A percentile compares a stretch with the other conserved stretches of the same genome.
Evolutionary conservation across 2,888 invertebrate genomes (phyloP).

Genomic region (Drosophila lutescens): DNA sequence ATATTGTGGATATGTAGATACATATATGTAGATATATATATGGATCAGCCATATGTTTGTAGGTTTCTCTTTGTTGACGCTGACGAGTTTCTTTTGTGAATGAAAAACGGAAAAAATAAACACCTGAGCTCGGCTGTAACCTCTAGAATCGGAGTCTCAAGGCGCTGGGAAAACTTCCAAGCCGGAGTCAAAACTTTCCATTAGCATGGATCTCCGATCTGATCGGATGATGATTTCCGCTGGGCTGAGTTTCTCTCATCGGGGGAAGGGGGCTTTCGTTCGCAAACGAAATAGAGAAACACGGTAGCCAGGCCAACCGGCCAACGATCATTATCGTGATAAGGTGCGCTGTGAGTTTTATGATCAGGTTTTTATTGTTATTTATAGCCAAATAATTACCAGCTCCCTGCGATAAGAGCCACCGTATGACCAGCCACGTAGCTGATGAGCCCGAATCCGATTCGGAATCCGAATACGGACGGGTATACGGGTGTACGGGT

Average conservation of each 20-base stretch:
- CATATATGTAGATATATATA: conserved; percentile 1
- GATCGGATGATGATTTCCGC: background rate
- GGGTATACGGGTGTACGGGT: background rate
- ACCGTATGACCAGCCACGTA: conserved; percentile 29
- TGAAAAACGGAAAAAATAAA: conserved; percentile 17
- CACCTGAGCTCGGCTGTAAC: conserved; percentile 17
- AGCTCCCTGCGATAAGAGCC: conserved; percentile 51
- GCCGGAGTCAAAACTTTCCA: conserved; percentile 27
- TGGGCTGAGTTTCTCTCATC: background rate
- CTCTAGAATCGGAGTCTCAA: conserved; percentile 38
- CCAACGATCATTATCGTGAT: conserved; percentile 30
- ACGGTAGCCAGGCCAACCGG: conserved; percentile 11
- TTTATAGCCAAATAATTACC: conserved; percentile 70
- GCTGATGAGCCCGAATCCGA: conserved; percentile 34
- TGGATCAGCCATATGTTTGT: background rate
- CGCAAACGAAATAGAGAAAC: conserved; percentile 16
- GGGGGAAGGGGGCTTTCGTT: conserved; percentile 22
- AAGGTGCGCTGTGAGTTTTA: conserved; percentile 42
- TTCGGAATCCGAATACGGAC: conserved; percentile 12
- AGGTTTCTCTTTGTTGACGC: conserved; percentile 14
- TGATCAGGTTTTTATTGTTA: conserved; percentile 68
- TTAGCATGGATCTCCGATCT: conserved; percentile 1
- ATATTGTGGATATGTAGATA: background rate
- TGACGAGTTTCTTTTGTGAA: conserved; percentile 29
- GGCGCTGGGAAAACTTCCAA: conserved; percentile 26